phyloP scores from a whole-genome alignment of 1,140 invertebrate genomes.

The Drusus annulatus region DNA sequence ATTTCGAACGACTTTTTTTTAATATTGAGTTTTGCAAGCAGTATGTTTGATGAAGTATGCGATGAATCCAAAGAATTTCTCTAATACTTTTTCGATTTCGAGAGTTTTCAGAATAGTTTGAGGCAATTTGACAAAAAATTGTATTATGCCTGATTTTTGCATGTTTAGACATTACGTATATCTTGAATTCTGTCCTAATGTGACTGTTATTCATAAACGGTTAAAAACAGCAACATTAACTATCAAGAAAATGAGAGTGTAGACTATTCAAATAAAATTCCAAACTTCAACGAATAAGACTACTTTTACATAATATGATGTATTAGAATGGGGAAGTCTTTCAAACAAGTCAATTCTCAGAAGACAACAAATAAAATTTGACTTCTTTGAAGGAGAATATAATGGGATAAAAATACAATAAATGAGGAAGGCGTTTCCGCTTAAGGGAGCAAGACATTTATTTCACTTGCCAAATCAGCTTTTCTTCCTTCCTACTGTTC shows the following conservation, averaged over 20 bases:
- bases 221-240: no score
- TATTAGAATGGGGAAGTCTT: no score
- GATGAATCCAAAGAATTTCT: not conserved
- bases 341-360: no score
- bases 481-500: slow-evolving; percentile 45
- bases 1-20: slow-evolving; percentile 39
- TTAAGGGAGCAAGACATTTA: slow-evolving; percentile 30
- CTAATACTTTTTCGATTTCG: not conserved
- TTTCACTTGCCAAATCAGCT: slow-evolving; percentile 43
- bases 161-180: no score
- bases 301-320: no score
- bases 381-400: no score
- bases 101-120: slow-evolving; percentile 5
- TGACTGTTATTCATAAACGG: no score
- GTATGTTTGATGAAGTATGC: slow-evolving; percentile 30
- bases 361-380: no score
- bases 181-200: no score
- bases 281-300: no score
- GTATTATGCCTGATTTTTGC: not conserved
- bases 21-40: slow-evolving; percentile 16
- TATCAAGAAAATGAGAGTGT: no score
- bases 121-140: not conserved
- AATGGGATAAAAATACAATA: not conserved
- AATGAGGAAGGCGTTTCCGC: slow-evolving; percentile 4
- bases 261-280: no score